phyloP scores from a whole-genome alignment of 1,140 invertebrate species.

The Elymnias hypermnestra region DNA sequence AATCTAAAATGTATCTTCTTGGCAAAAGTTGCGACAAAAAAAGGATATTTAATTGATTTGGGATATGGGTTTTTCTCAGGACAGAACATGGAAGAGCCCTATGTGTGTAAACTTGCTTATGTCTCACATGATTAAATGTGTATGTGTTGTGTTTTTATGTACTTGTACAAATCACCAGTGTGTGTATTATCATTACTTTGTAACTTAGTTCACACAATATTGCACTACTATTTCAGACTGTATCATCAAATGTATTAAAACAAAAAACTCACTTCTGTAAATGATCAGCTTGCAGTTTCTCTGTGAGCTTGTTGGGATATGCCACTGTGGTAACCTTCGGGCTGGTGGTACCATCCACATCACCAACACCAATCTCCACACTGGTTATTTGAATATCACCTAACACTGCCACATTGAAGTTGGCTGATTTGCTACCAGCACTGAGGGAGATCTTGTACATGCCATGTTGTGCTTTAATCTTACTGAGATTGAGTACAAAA shows the following conservation, averaged over 20 bases:
- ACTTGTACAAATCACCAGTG: no score
- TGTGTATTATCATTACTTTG: no score
- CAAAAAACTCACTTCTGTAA: slow-evolving; percentile 84
- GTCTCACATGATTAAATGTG: no score
- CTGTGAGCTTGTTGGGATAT: slow-evolving; percentile 83
- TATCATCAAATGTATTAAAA: neutral
- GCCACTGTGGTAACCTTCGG: slow-evolving; percentile 85
- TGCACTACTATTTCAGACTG: neutral
- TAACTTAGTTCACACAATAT: no score
- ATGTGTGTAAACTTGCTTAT: no score
- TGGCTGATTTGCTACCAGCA: slow-evolving; percentile 81
- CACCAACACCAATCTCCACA: slow-evolving; percentile 92
- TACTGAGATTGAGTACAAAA: slow-evolving; percentile 88
- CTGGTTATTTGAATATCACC: slow-evolving; percentile 85
- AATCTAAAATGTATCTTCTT: no score
- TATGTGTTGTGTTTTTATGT: no score
- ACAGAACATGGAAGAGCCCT: no score
- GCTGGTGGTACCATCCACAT: slow-evolving; percentile 90
- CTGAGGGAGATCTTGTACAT: slow-evolving; percentile 89
- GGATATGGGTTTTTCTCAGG: no score
- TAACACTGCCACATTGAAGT: slow-evolving; percentile 84
- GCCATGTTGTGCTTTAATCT: slow-evolving; percentile 87
- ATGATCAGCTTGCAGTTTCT: slow-evolving; percentile 87
- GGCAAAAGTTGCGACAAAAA: no score
- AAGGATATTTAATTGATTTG: no score